phyloP scores from a whole-genome alignment of 2,113 vertebrate species.

The Vulpes vulpes region DNA sequence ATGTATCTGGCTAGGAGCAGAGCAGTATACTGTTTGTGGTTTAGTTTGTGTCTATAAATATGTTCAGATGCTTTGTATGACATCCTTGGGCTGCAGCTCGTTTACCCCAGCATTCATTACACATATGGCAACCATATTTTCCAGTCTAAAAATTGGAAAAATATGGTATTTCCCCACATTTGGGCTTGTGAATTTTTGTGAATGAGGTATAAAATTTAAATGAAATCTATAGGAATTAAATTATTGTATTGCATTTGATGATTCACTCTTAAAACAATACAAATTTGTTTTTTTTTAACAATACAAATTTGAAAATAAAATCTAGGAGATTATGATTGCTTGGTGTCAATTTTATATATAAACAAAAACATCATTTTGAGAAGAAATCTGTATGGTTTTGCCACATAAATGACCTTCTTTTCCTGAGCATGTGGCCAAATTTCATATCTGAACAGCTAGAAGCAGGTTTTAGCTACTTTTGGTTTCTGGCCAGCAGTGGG shows the following conservation, averaged over 20 bases:
- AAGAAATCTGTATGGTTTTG: neutral
- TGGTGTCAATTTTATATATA: conserved; percentile 39
- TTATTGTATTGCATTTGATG: conserved; percentile 44
- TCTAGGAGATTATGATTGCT: conserved; percentile 39
- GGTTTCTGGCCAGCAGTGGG: conserved; percentile 25
- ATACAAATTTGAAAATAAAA: conserved; percentile 66
- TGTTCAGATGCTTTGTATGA: neutral
- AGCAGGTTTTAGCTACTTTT: conserved; percentile 13
- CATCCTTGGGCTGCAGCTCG: neutral
- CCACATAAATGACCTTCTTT: neutral
- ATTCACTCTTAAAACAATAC: neutral
- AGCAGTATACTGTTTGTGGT: neutral
- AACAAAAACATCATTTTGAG: conserved; percentile 3
- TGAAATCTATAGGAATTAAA: conserved; percentile 47
- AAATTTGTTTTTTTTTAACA: neutral
- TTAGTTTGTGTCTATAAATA: conserved; percentile 48
- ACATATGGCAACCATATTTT: conserved; percentile 38
- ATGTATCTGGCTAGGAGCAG: neutral
- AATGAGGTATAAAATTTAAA: conserved; percentile 54
- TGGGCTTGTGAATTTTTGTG: conserved; percentile 66
- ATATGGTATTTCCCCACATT: neutral
- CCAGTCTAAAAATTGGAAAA: conserved; percentile 50
- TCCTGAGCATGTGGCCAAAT: neutral
- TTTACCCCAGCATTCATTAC: neutral
- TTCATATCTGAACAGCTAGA: conserved; percentile 30